Percentiles rank a stretch among this genome's conserved stretches.
These are phyloP conservation scores for Catostomus latipinnis DNA, from an alignment of 2,797 vertebrate genomes.

Conservation along the genomic window DNA sequence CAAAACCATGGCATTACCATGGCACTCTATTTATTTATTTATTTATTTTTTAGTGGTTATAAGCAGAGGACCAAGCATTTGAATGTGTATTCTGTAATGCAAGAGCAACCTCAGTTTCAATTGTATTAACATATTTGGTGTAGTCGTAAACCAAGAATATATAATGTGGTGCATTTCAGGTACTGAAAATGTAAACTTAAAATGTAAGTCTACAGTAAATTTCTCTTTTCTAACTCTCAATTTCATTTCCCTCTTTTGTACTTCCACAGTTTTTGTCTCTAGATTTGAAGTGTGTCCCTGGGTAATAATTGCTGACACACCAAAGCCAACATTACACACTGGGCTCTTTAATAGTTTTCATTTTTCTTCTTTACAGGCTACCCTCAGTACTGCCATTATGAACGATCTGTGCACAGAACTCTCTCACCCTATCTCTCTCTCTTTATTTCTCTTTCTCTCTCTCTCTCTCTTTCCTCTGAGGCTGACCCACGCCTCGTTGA, in stretches of 20 bases:
- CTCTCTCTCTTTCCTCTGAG: conserved; percentile 48
- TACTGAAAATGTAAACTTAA: conserved; percentile 44
- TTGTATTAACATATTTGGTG: not conserved
- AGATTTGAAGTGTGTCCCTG: conserved; percentile 76
- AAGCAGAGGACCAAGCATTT: not conserved
- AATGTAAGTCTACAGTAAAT: conserved; percentile 41
- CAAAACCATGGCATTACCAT: not conserved
- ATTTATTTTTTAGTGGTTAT: not conserved
- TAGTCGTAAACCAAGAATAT: not conserved
- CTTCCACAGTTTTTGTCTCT: conserved; percentile 54
- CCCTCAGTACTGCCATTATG: conserved; percentile 79
- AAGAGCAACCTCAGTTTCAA: not conserved
- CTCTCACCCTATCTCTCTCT: conserved; percentile 4
- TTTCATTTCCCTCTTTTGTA: conserved; percentile 57
- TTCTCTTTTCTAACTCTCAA: conserved; percentile 54
- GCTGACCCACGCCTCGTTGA: conserved; percentile 61
- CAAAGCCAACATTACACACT: conserved; percentile 84
- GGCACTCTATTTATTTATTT: not conserved
- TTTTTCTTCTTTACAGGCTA: conserved; percentile 79
- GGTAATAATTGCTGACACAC: conserved; percentile 85
- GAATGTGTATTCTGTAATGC: too few species aligned
- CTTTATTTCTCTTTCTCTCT: not conserved
- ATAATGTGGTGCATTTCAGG: conserved; percentile 18
- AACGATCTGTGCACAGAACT: conserved; percentile 68
- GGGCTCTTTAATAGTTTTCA: conserved; percentile 86